phyloP scores from a whole-genome alignment of 2,888 invertebrate genomes.

The Synergus umbraculus region DNA sequence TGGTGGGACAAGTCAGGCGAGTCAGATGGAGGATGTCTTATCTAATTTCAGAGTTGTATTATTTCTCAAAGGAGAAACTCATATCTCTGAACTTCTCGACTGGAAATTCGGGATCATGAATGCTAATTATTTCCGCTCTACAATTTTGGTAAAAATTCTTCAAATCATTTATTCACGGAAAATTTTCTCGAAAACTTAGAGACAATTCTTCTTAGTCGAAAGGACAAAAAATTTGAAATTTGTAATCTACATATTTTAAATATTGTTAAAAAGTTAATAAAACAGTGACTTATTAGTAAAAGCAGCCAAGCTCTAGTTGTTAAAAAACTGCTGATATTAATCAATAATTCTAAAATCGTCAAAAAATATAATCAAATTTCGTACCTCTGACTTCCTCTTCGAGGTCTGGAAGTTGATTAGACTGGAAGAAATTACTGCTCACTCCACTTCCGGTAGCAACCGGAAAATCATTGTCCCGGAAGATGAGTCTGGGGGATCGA shows the following conservation, averaged over 20 bases:
- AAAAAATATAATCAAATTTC: too few species aligned
- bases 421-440: conserved; percentile 70
- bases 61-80: conserved; percentile 5
- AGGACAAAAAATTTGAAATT: too few species aligned
- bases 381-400: conserved; percentile 74
- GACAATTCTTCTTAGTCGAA: background rate
- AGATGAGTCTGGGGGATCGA: conserved; percentile 73
- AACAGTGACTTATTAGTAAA: background rate
- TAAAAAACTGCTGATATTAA: background rate
- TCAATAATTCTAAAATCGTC: background rate
- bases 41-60: conserved; percentile 17
- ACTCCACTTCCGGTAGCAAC: conserved; percentile 63
- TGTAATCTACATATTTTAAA: too few species aligned
- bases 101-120: background rate
- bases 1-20: conserved; percentile 13
- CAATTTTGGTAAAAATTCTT: conserved; percentile 1
- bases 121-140: background rate
- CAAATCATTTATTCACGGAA: background rate
- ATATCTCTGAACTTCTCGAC: background rate
- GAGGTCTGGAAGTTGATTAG: conserved; percentile 72
- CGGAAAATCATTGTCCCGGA: conserved; percentile 73
- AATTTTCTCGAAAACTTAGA: too few species aligned
- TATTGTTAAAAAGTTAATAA: background rate
- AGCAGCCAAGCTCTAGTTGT: background rate
- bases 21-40: conserved; percentile 10